phyloP scores from a whole-genome alignment of 2,888 invertebrate genomes.

The Campoplex capitator region DNA sequence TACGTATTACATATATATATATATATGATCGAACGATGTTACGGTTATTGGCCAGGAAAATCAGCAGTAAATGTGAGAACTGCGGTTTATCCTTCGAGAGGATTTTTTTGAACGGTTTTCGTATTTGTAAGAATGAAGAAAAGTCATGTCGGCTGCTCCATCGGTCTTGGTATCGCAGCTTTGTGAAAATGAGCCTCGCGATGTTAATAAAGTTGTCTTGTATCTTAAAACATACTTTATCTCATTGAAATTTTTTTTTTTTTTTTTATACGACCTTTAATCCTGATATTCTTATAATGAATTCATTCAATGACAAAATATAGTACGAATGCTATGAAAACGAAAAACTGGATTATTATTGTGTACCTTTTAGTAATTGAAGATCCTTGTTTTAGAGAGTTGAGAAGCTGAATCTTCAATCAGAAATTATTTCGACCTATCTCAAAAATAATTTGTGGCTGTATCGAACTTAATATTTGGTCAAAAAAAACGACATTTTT shows the following conservation, averaged over 20 bases:
- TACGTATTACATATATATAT: constrained; percentile 20
- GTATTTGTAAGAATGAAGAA: constrained; percentile 59
- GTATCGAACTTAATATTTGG: too few species aligned
- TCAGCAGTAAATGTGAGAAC: constrained; percentile 10
- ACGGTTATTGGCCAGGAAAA: constrained; percentile 18
- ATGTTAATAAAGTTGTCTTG: constrained; percentile 75
- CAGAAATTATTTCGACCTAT: too few species aligned
- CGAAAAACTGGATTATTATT: too few species aligned
- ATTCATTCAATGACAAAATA: background rate
- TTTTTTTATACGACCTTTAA: constrained; percentile 24
- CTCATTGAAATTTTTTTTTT: constrained; percentile 10
- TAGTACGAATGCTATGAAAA: too few species aligned
- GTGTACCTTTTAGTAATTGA: too few species aligned
- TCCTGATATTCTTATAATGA: background rate
- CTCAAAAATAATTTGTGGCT: too few species aligned
- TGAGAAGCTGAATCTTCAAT: too few species aligned
- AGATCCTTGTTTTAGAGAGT: too few species aligned
- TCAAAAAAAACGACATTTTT: too few species aligned
- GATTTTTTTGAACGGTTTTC: constrained; percentile 39
- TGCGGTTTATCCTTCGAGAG: constrained; percentile 14
- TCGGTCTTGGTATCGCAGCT: constrained; percentile 55
- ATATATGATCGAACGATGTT: constrained; percentile 12
- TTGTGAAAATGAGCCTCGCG: constrained; percentile 59
- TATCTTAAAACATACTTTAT: constrained; percentile 65
- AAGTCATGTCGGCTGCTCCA: constrained; percentile 41